Evolutionary conservation across 2,797 vertebrate genomes (phyloP).

Genomic region (Girardinus metallicus): DNA sequence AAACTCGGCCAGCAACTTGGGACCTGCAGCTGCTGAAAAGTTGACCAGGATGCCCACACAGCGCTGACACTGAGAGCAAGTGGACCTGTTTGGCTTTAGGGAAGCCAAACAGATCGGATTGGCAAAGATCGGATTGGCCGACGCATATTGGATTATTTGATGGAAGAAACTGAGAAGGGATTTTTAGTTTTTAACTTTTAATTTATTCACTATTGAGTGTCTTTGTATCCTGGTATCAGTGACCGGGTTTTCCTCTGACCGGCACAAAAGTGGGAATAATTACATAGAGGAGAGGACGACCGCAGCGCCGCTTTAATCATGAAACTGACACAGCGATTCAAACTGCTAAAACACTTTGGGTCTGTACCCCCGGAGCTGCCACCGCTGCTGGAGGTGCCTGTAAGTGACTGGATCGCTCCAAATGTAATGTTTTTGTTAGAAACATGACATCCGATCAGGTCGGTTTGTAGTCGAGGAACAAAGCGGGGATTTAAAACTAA

Average conservation of each 20-base stretch:
- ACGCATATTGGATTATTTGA: neutral
- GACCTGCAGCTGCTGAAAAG: slow-evolving; percentile 54
- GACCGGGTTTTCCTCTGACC: neutral
- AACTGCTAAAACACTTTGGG: slow-evolving; percentile 76
- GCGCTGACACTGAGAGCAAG: slow-evolving; percentile 41
- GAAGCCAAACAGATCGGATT: no score
- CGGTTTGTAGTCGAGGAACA: neutral
- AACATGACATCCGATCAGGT: neutral
- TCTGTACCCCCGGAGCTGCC: slow-evolving; percentile 69
- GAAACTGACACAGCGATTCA: slow-evolving; percentile 71
- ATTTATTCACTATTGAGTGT: slow-evolving; percentile 12
- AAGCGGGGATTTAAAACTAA: neutral
- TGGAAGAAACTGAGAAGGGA: neutral
- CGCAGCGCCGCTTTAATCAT: slow-evolving; percentile 32
- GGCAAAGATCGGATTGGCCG: slow-evolving; percentile 2
- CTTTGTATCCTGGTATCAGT: neutral
- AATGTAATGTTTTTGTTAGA: neutral
- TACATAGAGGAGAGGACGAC: slow-evolving; percentile 8
- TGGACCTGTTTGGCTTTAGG: slow-evolving; percentile 38
- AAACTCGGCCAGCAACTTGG: slow-evolving; percentile 61
- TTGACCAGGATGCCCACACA: slow-evolving; percentile 35
- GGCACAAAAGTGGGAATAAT: neutral
- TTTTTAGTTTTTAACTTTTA: neutral
- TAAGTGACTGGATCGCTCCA: slow-evolving; percentile 57
- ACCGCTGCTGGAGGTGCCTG: slow-evolving; percentile 72